Percentiles rank a stretch among this genome's conserved stretches.
Conservation (phyloP, 1,140 invertebrate genomes). For the Holcopasites calliopsidis region DNA sequence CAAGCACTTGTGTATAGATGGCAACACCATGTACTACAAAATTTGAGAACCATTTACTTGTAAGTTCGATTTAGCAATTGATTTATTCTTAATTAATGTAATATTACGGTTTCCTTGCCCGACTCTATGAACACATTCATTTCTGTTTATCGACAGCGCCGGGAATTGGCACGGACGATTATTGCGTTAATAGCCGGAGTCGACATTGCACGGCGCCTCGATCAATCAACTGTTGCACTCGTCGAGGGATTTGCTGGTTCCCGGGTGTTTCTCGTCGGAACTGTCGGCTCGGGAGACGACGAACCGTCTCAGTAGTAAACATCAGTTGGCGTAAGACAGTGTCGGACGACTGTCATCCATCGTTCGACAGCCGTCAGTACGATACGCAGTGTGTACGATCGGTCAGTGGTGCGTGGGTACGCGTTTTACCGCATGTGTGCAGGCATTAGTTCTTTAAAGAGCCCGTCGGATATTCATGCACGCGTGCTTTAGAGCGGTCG, state of each 20-base stretch:
- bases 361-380: slow-evolving; percentile 9
- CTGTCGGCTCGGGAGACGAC: slow-evolving; percentile 12
- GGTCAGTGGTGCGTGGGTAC: slow-evolving; percentile 2
- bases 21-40: no score
- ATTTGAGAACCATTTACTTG: no score
- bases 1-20: no score
- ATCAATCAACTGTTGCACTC: slow-evolving; percentile 51
- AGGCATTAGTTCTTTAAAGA: slow-evolving; percentile 2
- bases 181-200: slow-evolving; percentile 1
- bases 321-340: slow-evolving; percentile 42
- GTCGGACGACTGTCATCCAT: slow-evolving; percentile 17
- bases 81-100: no score
- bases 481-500: background rate
- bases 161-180: background rate
- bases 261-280: slow-evolving; percentile 30
- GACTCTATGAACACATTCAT: background rate
- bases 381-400: slow-evolving; percentile 12
- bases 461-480: slow-evolving; percentile 17
- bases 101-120: no score
- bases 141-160: slow-evolving; percentile 26
- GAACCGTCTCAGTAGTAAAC: slow-evolving; percentile 62
- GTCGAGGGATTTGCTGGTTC: slow-evolving; percentile 6
- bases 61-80: no score
- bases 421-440: background rate
- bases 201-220: slow-evolving; percentile 6